A percentile compares a stretch with the other conserved stretches of the same genome.
These are phyloP conservation scores for Pipistrellus pygmaeus DNA, from an alignment of 2,797 vertebrate species.

Conservation along the genomic window DNA sequence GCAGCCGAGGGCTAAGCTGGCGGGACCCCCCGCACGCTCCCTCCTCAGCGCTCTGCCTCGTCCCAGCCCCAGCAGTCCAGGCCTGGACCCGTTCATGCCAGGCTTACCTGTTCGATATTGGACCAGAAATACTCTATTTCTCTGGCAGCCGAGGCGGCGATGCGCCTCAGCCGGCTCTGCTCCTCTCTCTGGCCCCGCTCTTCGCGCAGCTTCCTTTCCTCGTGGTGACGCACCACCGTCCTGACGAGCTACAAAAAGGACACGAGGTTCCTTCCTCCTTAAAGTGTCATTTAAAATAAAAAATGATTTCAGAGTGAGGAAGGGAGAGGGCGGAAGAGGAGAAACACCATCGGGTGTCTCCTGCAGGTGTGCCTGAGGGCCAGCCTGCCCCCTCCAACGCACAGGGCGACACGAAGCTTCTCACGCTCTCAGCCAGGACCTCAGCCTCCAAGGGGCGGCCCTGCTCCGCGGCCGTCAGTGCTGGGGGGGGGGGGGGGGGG, in stretches of 20 bases:
- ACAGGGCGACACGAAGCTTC: not conserved
- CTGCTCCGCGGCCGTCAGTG: accelerated
- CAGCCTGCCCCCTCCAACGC: not conserved
- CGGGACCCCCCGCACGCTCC: not conserved
- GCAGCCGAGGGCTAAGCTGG: not conserved
- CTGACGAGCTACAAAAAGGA: slow-evolving; percentile 88
- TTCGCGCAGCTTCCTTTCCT: slow-evolving; percentile 90
- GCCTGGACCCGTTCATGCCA: accelerated
- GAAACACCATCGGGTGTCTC: not conserved
- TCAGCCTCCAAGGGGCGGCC: not conserved
- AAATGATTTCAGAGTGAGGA: not conserved
- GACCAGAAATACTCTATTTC: slow-evolving; percentile 95
- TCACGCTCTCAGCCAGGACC: not conserved
- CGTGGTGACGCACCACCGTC: slow-evolving; percentile 90
- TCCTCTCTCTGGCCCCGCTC: slow-evolving; percentile 90
- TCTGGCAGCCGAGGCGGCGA: slow-evolving; percentile 92
- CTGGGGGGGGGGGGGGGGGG: too few species aligned
- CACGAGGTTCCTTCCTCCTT: not conserved
- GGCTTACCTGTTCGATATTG: slow-evolving; percentile 92
- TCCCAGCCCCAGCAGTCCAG: accelerated
- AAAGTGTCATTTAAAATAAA: not conserved
- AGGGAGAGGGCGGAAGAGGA: not conserved
- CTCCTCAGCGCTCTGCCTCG: not conserved
- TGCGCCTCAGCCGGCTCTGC: slow-evolving; percentile 90
- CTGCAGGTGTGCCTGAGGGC: not conserved